Base-by-base conservation (phyloP, 2,797 vertebrate species). In the Siniperca undulata region DNA sequence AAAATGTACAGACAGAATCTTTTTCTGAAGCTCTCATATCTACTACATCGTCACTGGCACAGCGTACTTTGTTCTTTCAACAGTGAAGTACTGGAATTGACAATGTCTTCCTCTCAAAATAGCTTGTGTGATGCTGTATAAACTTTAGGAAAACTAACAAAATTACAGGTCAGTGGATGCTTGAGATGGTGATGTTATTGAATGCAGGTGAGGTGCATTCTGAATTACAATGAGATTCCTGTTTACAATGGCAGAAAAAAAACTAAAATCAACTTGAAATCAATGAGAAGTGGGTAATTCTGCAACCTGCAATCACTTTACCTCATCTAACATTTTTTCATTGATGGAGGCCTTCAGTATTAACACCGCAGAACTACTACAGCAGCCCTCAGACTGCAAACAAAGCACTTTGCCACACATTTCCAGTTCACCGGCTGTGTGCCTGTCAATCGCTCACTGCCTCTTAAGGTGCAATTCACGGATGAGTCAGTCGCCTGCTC, bases 401-500 rank as follows among this genome's bases (percentile, higher is more conserved):
- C 91, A 89, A 89, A 92, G 90, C 91, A 91, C 88, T 94, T 91
- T 88, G 77, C 89, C 81, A 88, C 82, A 91, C 73, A 89, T 91
- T 94, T 95, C 92, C 88, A 93, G 89, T 93, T 94, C 85, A 93
- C 73, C 90, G 88, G 78, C 90, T 90, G 88, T 85, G 88, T 83
- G 89, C 89, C 82, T 91, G 91, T 94, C 89, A 93, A 86, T 93
- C 84, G 88, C 83, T 91, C 82, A 64, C 82, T 89, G 86, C 86
- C 86, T 94, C 91, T 90, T 76, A 89, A 93, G 92, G 90, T 93
- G 90, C 92, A 91, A 81, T 94, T 92, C 89, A 91, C 69, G 88
- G 93, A 92, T 93, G 94, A 93, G 89, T 94, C 94, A 90, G 92
- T 94, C 71, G 79, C 91, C 85, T 91, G 80, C 78, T 89, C 88